Conservation (phyloP, 2,888 invertebrate species). For the Blastobasis adustella region DNA sequence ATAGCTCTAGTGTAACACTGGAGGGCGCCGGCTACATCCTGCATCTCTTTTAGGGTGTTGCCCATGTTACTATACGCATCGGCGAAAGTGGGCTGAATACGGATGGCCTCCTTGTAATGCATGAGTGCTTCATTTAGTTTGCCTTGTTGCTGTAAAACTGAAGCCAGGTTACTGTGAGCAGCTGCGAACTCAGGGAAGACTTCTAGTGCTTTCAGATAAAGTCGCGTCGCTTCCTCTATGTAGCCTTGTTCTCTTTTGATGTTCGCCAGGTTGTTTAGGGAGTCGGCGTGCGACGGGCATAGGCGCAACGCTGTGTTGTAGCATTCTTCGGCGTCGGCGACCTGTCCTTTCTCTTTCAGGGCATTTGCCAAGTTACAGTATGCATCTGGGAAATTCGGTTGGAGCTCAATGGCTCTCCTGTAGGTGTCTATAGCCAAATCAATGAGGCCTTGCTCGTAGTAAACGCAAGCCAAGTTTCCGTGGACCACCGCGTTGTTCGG, state of each 20-base stretch:
- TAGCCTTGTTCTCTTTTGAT: slow-evolving; percentile 99
- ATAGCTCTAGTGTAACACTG: slow-evolving; percentile 99
- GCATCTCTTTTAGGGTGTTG: slow-evolving; percentile 99
- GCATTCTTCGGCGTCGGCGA: slow-evolving; percentile 96
- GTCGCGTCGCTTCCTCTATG: slow-evolving; percentile 97
- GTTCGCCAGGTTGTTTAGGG: slow-evolving; percentile 98
- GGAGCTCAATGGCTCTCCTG: slow-evolving; percentile 96
- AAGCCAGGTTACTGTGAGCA: slow-evolving; percentile 98
- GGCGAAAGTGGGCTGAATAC: slow-evolving; percentile 99
- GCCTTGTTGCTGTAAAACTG: slow-evolving; percentile 97
- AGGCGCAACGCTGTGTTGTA: slow-evolving; percentile 97
- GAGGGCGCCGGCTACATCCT: slow-evolving; percentile 96
- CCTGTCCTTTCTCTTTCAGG: slow-evolving; percentile 98
- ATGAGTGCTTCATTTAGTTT: slow-evolving; percentile 97
- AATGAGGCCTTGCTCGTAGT: slow-evolving; percentile 99
- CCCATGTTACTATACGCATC: slow-evolving; percentile 99
- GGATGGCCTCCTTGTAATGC: slow-evolving; percentile 99
- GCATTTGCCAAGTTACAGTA: slow-evolving; percentile 99
- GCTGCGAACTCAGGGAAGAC: slow-evolving; percentile 99
- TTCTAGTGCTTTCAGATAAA: slow-evolving; percentile 94
- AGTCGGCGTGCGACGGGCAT: slow-evolving; percentile 98
- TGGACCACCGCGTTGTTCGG: slow-evolving; percentile 99
- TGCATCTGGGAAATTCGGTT: slow-evolving; percentile 99
- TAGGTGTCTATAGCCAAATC: slow-evolving; percentile 99
- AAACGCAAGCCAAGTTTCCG: slow-evolving; percentile 99